Evolutionary conservation across 2,113 vertebrate genomes (phyloP), one percentile per base, ranked within the genome.

Genomic region (Menidia beryllina): DNA sequence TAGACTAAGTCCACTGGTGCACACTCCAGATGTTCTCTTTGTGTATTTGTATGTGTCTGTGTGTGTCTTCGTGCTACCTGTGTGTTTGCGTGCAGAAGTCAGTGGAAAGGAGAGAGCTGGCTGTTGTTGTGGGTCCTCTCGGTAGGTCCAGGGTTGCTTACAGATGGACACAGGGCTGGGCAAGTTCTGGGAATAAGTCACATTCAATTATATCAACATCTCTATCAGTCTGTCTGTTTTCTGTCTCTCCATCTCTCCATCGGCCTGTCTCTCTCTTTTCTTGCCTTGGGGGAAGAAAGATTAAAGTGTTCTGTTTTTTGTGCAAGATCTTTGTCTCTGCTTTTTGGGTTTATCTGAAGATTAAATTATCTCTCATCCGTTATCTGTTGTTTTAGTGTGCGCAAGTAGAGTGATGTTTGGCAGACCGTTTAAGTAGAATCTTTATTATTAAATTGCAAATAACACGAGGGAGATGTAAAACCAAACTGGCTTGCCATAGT

Each of bases 141-240:
- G 75, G 75, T 75, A 82, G 80, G 82, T 91, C 83, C 83, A 85
- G 70, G 77, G 77, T 81, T 83, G 74, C 83, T 72, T 91, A 77
- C 89, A 94, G 91, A 92, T 92, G 91, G 91, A 91, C 90, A 78
- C 57, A 80, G 86, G 82, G 75, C 61, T 89, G 85, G 86, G 87
- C 79, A 89, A 86, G 80, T 80, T 81, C 86, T 81, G 81, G 79
- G 83, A 90, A 87, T 62, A 93, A 93, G 93, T 93, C 93, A 92
- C 88, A 91, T 90, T 92, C 86, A 77, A 91, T 94, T 93, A 93
- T 91, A 93, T 93, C 92, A 94, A 91, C 25, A 68, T 92, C 91
- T 93, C 85, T 89, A 90, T 93, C 88, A 82, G 73, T 87, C 84
- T 86, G 75, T 81, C 79, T 89, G 75, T 84, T 88, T 72, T 74